phyloP scores from a whole-genome alignment of 2,113 vertebrate genomes.

The Callochromis pleurospilus region DNA sequence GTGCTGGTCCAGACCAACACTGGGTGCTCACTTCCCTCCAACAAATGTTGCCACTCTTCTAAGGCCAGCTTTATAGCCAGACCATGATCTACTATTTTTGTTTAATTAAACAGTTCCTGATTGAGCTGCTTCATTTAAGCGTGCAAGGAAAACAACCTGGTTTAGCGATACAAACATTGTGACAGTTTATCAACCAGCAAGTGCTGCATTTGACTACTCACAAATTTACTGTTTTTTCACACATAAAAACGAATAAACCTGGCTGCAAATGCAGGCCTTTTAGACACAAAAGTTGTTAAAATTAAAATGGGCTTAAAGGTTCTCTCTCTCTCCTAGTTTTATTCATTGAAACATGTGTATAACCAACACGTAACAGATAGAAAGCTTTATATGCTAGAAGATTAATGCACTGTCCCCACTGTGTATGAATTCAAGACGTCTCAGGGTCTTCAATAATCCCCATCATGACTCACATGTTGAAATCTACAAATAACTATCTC shows the following conservation, averaged over 20 bases:
- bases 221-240: neutral
- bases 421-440: neutral
- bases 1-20: neutral
- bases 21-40: neutral
- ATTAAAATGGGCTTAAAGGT: neutral
- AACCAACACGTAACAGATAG: neutral
- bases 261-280: neutral
- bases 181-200: neutral
- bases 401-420: slow-evolving; percentile 6
- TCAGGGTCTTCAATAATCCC: slow-evolving; percentile 23
- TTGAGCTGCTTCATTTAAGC: neutral
- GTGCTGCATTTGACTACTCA: neutral
- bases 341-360: neutral
- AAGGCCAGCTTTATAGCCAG: neutral
- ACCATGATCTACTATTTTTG: neutral
- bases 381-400: slow-evolving; percentile 6
- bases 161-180: neutral
- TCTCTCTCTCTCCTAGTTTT: neutral
- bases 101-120: neutral
- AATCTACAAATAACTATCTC: slow-evolving; percentile 1
- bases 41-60: neutral
- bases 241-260: neutral
- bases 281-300: neutral
- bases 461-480: slow-evolving; percentile 14
- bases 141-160: neutral